A percentile compares a stretch with the other conserved stretches of the same genome.
Evolutionary conservation across 2,113 vertebrate species (phyloP).

Genomic region (Petromus typicus): DNA sequence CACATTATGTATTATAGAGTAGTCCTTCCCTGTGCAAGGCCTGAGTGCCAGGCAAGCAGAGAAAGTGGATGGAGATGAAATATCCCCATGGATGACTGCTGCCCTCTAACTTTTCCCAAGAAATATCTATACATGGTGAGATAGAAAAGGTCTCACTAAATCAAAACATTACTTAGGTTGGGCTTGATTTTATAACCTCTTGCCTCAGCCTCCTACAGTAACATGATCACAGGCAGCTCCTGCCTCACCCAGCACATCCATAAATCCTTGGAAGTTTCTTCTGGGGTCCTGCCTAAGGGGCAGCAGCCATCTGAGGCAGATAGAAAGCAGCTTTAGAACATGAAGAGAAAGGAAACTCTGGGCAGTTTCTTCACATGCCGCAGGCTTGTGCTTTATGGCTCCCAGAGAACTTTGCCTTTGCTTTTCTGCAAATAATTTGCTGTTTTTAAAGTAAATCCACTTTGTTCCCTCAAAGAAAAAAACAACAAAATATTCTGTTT

Average conservation of each 20-base stretch:
- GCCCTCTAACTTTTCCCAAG: background rate
- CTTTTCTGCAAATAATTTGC: background rate
- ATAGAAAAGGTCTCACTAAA: background rate
- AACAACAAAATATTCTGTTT: background rate
- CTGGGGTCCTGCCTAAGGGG: accelerated
- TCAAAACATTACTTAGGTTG: background rate
- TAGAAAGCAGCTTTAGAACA: background rate
- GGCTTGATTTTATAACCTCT: background rate
- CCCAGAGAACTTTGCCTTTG: background rate
- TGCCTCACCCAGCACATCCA: background rate
- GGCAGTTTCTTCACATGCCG: background rate
- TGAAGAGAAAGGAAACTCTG: background rate
- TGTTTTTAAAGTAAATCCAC: background rate
- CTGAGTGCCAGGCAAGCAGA: background rate
- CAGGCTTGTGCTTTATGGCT: background rate
- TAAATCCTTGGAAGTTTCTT: background rate
- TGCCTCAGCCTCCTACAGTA: background rate
- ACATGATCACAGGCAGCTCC: background rate
- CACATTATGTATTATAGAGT: background rate
- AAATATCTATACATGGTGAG: background rate
- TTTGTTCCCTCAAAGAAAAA: constrained; percentile 51
- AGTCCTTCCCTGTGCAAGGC: background rate
- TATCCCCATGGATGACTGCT: accelerated
- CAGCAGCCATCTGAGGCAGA: background rate
- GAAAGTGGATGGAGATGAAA: background rate